phyloP scores from a whole-genome alignment of 35 echinoderm and acorn worm species.

The Apostichopus japonicus region DNA sequence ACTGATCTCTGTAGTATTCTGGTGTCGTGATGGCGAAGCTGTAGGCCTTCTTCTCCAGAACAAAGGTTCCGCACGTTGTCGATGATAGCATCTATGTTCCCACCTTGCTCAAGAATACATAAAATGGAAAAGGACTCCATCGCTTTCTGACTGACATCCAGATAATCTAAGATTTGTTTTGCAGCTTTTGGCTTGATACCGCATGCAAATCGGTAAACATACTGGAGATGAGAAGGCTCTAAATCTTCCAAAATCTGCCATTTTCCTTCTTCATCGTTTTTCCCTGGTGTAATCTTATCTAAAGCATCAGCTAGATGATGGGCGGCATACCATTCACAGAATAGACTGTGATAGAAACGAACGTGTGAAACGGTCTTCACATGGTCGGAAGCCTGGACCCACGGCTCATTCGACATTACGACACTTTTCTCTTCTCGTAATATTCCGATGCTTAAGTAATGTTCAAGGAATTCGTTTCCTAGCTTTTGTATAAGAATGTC shows the following conservation, averaged over 20 bases:
- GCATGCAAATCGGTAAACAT: neutral
- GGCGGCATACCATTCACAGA: conserved; percentile 30
- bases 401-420: neutral
- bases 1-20: conserved; percentile 7
- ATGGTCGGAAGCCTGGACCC: neutral
- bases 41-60: neutral
- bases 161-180: neutral
- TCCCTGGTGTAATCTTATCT: neutral
- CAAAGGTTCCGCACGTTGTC: neutral
- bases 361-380: neutral
- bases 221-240: conserved; percentile 6
- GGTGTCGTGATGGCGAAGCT: neutral
- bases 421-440: neutral
- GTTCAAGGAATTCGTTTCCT: neutral
- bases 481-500: neutral
- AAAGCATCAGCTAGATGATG: neutral
- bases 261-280: neutral
- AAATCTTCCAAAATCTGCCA: neutral
- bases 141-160: neutral
- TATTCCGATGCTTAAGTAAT: neutral
- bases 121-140: neutral
- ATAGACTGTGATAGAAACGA: conserved; percentile 13
- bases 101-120: conserved; percentile 8
- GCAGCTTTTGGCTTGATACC: neutral
- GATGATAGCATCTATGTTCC: neutral